phyloP scores from a whole-genome alignment of 2,888 invertebrate genomes.

The Diplolepis rosae region DNA sequence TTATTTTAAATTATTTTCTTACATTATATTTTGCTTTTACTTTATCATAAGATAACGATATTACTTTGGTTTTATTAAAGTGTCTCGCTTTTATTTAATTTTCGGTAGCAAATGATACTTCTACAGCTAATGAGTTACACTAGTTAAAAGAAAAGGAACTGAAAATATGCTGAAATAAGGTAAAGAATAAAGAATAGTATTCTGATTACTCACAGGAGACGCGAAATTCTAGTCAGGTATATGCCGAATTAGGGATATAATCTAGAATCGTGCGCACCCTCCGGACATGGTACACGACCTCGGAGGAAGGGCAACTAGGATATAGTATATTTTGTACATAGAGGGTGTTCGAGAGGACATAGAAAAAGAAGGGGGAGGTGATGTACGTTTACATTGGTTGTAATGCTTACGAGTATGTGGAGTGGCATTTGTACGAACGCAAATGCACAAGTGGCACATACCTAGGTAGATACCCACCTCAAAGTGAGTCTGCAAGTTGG shows the following conservation, averaged over 20 bases:
- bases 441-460: constrained; percentile 37
- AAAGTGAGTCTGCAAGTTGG: constrained; percentile 27
- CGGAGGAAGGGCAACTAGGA: constrained; percentile 30
- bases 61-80: too few relatives aligned
- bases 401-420: constrained; percentile 34
- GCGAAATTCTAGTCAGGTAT: neutral
- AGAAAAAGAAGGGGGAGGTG: constrained; percentile 39
- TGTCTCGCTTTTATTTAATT: too few relatives aligned
- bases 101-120: too few relatives aligned
- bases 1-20: too few relatives aligned
- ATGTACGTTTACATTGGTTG: constrained; percentile 53
- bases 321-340: neutral
- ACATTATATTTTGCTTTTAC: too few relatives aligned
- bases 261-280: constrained; percentile 43
- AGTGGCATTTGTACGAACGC: constrained; percentile 46
- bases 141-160: too few relatives aligned
- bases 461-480: constrained; percentile 19
- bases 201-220: neutral
- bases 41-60: too few relatives aligned
- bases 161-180: too few relatives aligned
- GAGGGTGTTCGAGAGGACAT: constrained; percentile 26
- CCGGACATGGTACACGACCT: constrained; percentile 32
- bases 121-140: too few relatives aligned
- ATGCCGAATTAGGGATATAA: constrained; percentile 46
- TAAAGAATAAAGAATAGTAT: too few relatives aligned